phyloP scores from a whole-genome alignment of 2,888 invertebrate genomes.

The Thyatira batis region DNA sequence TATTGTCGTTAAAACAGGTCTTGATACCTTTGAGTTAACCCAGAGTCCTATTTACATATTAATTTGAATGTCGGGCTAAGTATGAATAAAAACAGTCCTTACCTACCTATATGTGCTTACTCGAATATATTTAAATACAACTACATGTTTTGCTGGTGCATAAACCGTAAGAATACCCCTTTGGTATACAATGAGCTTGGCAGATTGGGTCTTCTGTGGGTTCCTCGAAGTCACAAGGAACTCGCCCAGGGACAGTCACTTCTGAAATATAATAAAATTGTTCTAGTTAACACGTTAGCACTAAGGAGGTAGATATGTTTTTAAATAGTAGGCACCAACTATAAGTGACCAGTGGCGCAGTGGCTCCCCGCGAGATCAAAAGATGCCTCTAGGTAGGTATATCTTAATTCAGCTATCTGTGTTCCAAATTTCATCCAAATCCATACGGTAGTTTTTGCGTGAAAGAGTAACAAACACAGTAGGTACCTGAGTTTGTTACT shows the following conservation, averaged over 20 bases:
- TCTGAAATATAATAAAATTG: slow-evolving; percentile 32
- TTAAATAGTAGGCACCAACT: too few relatives aligned
- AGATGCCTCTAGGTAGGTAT: too few relatives aligned
- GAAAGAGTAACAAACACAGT: too few relatives aligned
- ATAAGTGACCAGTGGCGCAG: too few relatives aligned
- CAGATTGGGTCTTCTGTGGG: slow-evolving; percentile 57
- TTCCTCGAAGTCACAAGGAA: slow-evolving; percentile 55
- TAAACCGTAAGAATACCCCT: slow-evolving; percentile 69
- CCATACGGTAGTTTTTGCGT: too few relatives aligned
- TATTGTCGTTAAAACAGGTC: neutral
- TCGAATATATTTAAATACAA: slow-evolving; percentile 51
- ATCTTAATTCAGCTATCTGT: too few relatives aligned
- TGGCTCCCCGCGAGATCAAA: too few relatives aligned
- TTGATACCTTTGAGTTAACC: neutral
- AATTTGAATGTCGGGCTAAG: neutral
- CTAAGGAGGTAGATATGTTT: too few relatives aligned
- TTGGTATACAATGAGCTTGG: slow-evolving; percentile 64
- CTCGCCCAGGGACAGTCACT: slow-evolving; percentile 32
- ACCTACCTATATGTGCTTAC: neutral
- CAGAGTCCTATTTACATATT: neutral
- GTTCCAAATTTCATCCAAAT: too few relatives aligned
- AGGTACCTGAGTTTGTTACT: too few relatives aligned
- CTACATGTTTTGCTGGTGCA: slow-evolving; percentile 65
- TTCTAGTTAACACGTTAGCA: too few relatives aligned
- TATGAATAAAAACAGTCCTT: neutral